Percentiles rank a stretch among this genome's conserved stretches.
Conservation (phyloP, 1,140 invertebrate genomes). For the Lineus longissimus region DNA sequence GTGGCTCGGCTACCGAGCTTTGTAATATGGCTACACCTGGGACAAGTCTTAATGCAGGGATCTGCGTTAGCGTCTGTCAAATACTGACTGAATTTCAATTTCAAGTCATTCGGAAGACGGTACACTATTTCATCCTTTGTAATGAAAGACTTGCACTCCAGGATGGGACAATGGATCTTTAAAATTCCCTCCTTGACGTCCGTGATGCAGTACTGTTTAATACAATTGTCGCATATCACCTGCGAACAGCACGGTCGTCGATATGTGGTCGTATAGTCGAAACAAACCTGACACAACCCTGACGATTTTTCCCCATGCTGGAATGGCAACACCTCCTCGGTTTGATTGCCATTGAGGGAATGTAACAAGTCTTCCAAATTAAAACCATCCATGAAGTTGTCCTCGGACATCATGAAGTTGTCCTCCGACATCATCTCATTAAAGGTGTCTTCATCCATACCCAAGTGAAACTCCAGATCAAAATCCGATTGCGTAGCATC, state of each 20-base stretch:
- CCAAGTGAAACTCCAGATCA: too few species aligned
- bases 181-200: conserved; percentile 42
- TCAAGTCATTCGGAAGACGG: conserved; percentile 31
- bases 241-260: conserved; percentile 46
- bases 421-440: too few species aligned
- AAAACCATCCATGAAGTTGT: too few species aligned
- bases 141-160: conserved; percentile 37
- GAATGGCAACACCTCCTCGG: not conserved
- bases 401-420: too few species aligned
- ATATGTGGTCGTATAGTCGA: conserved; percentile 35
- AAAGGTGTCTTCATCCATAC: too few species aligned
- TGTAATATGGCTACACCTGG: conserved; percentile 45
- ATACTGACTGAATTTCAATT: conserved; percentile 48
- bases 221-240: conserved; percentile 46
- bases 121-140: conserved; percentile 49
- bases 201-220: conserved; percentile 38
- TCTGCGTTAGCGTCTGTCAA: conserved; percentile 50
- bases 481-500: too few species aligned
- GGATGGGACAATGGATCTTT: conserved; percentile 48
- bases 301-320: not conserved
- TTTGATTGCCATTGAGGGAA: not conserved
- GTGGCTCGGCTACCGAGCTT: conserved; percentile 7
- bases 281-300: conserved; percentile 32
- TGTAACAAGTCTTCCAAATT: too few species aligned
- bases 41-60: conserved; percentile 52